A percentile compares a stretch with the other conserved stretches of the same genome.
Evolutionary conservation across 2,113 vertebrate genomes (phyloP).

Genomic region (Camarhynchus parvulus): DNA sequence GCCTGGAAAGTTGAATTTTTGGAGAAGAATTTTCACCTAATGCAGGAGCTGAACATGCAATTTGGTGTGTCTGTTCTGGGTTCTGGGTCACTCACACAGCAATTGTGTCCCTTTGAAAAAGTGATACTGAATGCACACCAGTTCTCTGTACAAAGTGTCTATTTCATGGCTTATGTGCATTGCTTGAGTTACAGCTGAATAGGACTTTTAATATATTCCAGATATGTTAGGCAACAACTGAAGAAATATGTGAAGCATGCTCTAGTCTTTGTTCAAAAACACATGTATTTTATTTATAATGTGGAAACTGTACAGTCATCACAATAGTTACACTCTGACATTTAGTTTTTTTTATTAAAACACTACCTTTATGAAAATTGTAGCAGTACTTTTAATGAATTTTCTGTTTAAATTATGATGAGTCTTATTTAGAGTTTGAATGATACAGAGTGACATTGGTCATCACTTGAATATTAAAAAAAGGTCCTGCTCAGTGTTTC

Average conservation of each 20-base stretch:
- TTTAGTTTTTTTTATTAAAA: background rate
- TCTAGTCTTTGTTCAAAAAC: conserved; percentile 20
- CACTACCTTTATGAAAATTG: background rate
- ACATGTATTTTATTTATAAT: conserved; percentile 42
- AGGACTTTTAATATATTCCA: conserved; percentile 49
- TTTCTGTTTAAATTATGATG: background rate
- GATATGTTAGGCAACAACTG: conserved; percentile 20
- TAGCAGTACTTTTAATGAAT: background rate
- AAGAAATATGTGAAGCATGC: conserved; percentile 7
- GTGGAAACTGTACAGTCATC: background rate
- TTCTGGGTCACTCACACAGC: background rate
- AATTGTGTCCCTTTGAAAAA: background rate
- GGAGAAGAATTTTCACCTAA: background rate
- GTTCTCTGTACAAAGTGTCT: background rate
- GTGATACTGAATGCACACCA: background rate
- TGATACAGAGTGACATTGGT: background rate
- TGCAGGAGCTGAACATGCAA: background rate
- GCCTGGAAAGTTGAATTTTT: background rate
- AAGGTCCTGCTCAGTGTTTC: background rate
- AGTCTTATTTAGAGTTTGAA: background rate
- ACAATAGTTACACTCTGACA: background rate
- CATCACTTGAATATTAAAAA: background rate
- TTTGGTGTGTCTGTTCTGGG: background rate
- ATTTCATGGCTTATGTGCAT: background rate
- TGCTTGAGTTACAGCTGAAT: conserved; percentile 16